A percentile compares a stretch with the other conserved stretches of the same genome.
Evolutionary conservation across 2,797 vertebrate species (phyloP).

Genomic region (Trematomus bernacchii): DNA sequence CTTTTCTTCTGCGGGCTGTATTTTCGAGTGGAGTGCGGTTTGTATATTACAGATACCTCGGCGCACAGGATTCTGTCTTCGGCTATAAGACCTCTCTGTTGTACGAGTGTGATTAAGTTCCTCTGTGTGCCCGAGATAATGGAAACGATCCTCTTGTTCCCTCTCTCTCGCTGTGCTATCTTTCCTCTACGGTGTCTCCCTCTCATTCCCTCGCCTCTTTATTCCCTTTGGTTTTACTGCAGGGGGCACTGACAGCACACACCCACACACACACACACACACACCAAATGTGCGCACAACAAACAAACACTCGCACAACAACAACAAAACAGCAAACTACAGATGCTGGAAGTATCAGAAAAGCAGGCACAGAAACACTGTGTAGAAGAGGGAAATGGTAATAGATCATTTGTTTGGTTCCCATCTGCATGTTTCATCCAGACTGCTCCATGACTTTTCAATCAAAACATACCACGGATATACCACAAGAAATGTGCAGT

Average conservation of each 20-base stretch:
- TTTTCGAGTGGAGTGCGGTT: slow-evolving; percentile 24
- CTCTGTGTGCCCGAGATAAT: slow-evolving; percentile 91
- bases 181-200: slow-evolving; percentile 27
- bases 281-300: not conserved
- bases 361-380: not conserved
- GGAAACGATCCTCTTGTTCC: slow-evolving; percentile 81
- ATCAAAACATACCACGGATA: not conserved
- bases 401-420: not conserved
- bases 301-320: too few species aligned
- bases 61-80: slow-evolving; percentile 48
- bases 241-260: slow-evolving; percentile 79
- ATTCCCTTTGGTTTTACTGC: slow-evolving; percentile 82
- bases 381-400: not conserved
- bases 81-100: slow-evolving; percentile 79
- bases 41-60: slow-evolving; percentile 46
- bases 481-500: not conserved
- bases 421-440: not conserved
- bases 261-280: not conserved
- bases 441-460: not conserved
- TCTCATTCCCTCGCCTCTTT: slow-evolving; percentile 47
- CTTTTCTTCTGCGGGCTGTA: slow-evolving; percentile 2
- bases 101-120: slow-evolving; percentile 91
- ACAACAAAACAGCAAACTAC: not conserved
- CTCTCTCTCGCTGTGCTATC: slow-evolving; percentile 36
- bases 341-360: not conserved